phyloP scores from a whole-genome alignment of 2,888 invertebrate species.

The Himalopsyche anomala region DNA sequence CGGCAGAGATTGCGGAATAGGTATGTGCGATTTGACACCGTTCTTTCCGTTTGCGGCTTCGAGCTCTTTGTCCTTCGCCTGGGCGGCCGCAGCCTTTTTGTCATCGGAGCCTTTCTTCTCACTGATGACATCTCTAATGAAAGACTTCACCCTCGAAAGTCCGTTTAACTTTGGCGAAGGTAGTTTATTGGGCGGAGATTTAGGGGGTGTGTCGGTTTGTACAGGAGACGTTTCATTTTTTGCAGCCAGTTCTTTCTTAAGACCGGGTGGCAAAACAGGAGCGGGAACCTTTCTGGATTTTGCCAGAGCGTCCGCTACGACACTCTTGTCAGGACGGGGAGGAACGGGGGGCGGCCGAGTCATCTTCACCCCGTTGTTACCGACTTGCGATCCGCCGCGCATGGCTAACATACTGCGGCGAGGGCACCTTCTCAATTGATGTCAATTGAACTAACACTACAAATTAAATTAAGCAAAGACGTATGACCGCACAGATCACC shows the following conservation, averaged over 20 bases:
- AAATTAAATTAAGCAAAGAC: slow-evolving; percentile 63
- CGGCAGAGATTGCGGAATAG: slow-evolving; percentile 68
- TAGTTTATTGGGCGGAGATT: slow-evolving; percentile 67
- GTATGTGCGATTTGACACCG: slow-evolving; percentile 61
- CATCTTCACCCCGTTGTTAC: slow-evolving; percentile 66
- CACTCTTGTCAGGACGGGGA: slow-evolving; percentile 85
- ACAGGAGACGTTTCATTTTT: slow-evolving; percentile 72
- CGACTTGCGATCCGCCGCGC: slow-evolving; percentile 64
- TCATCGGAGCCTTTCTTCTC: slow-evolving; percentile 76
- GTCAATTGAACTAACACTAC: slow-evolving; percentile 58
- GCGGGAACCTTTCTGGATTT: slow-evolving; percentile 77
- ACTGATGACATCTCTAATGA: slow-evolving; percentile 76
- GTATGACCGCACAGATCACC: slow-evolving; percentile 48
- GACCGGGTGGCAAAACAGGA: slow-evolving; percentile 73
- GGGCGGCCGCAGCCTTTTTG: slow-evolving; percentile 66
- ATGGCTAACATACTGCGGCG: slow-evolving; percentile 62
- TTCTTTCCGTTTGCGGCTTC: slow-evolving; percentile 68
- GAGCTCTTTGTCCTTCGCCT: slow-evolving; percentile 66
- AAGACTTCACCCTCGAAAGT: slow-evolving; percentile 75
- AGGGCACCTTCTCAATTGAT: slow-evolving; percentile 54
- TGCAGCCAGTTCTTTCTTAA: slow-evolving; percentile 70
- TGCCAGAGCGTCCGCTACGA: slow-evolving; percentile 84
- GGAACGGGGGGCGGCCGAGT: slow-evolving; percentile 88
- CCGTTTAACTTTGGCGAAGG: slow-evolving; percentile 75
- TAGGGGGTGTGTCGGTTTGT: slow-evolving; percentile 67